phyloP scores from a whole-genome alignment of 1,140 invertebrate species.

The Conus ventricosus region DNA sequence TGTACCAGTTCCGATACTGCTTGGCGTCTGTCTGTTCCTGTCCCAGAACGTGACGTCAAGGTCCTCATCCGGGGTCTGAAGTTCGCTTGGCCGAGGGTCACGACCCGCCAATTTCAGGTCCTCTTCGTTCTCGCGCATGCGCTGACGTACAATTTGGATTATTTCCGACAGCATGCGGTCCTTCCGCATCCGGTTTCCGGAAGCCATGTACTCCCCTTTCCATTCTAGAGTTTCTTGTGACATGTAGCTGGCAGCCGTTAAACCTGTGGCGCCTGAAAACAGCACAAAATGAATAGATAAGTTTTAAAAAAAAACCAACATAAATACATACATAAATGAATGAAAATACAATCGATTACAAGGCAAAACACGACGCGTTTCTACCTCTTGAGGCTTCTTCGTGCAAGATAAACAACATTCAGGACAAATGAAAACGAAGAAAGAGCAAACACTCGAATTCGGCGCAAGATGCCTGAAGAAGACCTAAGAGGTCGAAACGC shows the following conservation, averaged over 20 bases:
- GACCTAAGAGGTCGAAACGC: too few species aligned
- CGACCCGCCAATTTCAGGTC: constrained; percentile 40
- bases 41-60: not conserved
- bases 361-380: not conserved
- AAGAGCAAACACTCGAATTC: too few species aligned
- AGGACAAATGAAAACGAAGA: too few species aligned
- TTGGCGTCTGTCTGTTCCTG: not conserved
- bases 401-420: too few species aligned
- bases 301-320: not conserved
- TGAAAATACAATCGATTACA: not conserved
- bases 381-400: too few species aligned
- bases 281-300: not conserved
- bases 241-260: constrained; percentile 15
- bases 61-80: not conserved
- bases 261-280: not conserved
- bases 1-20: not conserved
- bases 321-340: not conserved
- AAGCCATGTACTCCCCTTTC: constrained; percentile 55
- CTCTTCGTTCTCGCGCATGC: constrained; percentile 60
- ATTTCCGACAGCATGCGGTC: constrained; percentile 59
- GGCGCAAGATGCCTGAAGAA: too few species aligned
- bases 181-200: constrained; percentile 51
- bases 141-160: constrained; percentile 52
- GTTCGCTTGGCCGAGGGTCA: not conserved
- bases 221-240: constrained; percentile 48